These are phyloP conservation scores for Zelleria hepariella DNA, from an alignment of 2,888 invertebrate species.

Conservation along the genomic window DNA sequence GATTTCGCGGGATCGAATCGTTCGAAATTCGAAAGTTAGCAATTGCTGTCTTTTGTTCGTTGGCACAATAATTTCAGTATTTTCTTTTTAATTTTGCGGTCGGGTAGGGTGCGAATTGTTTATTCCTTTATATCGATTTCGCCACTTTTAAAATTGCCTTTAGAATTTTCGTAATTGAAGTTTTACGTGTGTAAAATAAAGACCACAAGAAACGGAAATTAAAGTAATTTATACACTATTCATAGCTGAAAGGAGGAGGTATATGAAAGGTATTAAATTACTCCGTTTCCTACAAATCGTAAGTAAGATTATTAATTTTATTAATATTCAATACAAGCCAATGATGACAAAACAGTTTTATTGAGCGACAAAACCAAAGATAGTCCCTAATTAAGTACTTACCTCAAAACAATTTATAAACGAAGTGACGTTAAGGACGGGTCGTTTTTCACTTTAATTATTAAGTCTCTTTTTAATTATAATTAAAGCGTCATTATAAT, in stretches of 20 bases:
- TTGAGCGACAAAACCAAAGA: background rate
- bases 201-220: background rate
- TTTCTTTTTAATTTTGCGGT: slow-evolving; percentile 3
- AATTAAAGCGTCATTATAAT: slow-evolving; percentile 48
- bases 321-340: no score
- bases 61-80: background rate
- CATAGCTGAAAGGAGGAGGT: no score
- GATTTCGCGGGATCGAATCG: slow-evolving; percentile 26
- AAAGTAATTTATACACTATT: background rate
- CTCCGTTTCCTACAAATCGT: no score
- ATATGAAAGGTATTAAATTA: background rate
- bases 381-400: no score
- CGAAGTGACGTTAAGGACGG: background rate
- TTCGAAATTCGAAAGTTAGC: slow-evolving; percentile 23
- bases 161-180: background rate
- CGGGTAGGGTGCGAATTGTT: background rate
- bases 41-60: slow-evolving; percentile 37
- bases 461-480: slow-evolving; percentile 36
- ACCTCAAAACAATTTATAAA: background rate
- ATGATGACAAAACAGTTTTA: background rate
- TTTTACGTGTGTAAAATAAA: background rate
- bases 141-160: background rate
- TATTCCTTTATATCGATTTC: background rate
- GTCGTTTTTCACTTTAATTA: background rate
- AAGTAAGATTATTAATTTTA: no score